A percentile compares a stretch with the other conserved stretches of the same genome.
Conservation (phyloP, 2,113 vertebrate species). For the Ceyx margarethae region DNA sequence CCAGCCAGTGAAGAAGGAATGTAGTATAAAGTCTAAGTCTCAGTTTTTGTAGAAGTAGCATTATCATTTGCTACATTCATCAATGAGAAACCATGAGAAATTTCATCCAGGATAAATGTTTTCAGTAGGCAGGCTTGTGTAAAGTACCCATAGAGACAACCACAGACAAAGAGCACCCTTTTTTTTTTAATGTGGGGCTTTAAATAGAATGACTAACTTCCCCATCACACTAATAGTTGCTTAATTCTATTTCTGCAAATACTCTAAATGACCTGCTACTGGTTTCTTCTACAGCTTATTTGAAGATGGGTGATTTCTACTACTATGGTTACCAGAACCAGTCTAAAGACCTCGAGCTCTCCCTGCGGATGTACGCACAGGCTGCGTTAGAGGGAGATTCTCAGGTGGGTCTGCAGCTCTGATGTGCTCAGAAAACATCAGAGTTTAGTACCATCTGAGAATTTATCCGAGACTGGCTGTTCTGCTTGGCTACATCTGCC, state of each 20-base stretch:
- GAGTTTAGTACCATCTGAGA: background rate
- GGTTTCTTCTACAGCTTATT: slow-evolving; percentile 76
- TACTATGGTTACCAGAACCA: slow-evolving; percentile 78
- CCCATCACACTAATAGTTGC: background rate
- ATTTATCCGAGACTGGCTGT: background rate
- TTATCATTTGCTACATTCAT: background rate
- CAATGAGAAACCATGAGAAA: background rate
- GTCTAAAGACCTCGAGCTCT: slow-evolving; percentile 72
- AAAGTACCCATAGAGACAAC: background rate
- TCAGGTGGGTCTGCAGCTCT: slow-evolving; percentile 77
- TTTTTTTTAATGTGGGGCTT: background rate
- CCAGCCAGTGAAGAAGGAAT: background rate
- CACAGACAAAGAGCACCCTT: background rate
- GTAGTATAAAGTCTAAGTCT: background rate
- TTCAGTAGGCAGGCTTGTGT: background rate
- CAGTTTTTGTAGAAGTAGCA: background rate
- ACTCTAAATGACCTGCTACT: background rate
- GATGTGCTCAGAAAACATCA: background rate
- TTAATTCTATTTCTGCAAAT: background rate
- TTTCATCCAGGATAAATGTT: background rate
- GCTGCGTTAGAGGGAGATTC: slow-evolving; percentile 86
- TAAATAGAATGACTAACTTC: background rate
- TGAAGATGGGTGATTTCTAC: slow-evolving; percentile 94
- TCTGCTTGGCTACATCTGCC: background rate
- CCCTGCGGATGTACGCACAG: slow-evolving; percentile 85